Conservation (phyloP, 2,797 vertebrate species). For the Malurus leucopterus region DNA sequence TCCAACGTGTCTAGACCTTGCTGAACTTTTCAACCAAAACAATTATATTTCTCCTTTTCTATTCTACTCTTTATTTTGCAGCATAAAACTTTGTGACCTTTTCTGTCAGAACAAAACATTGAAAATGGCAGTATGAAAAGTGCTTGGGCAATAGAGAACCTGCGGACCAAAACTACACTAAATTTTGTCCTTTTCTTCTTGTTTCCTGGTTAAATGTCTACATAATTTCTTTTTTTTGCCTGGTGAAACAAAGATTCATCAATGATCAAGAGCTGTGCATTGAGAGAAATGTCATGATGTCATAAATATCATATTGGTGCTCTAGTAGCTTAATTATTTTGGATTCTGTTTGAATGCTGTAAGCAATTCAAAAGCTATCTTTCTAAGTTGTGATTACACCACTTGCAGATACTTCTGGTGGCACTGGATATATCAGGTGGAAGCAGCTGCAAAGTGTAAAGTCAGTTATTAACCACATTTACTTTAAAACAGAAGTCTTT, state of each 20-base stretch:
- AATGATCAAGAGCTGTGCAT: background rate
- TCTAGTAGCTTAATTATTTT: background rate
- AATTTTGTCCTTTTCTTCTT: background rate
- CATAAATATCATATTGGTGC: background rate
- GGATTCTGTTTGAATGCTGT: background rate
- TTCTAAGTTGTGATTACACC: background rate
- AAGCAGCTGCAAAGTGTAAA: background rate
- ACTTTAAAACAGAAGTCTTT: background rate
- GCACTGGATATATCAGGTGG: background rate
- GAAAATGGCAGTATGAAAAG: constrained; percentile 33
- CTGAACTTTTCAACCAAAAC: constrained; percentile 33
- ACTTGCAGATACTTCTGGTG: background rate
- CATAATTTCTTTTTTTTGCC: background rate
- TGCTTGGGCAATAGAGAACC: background rate
- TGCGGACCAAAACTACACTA: background rate
- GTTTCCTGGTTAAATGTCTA: background rate
- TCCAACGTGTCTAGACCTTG: background rate
- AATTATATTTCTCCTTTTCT: constrained; percentile 39
- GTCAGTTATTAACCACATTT: background rate
- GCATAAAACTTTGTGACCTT: constrained; percentile 43
- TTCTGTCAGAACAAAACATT: constrained; percentile 33
- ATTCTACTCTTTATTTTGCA: constrained; percentile 36
- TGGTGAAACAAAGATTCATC: background rate
- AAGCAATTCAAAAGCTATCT: background rate
- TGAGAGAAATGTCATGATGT: background rate